Percentiles rank a stretch among this genome's conserved stretches.
These are phyloP conservation scores for Caenorhabditis latens DNA, from an alignment of 1,140 invertebrate species.

Conservation along the genomic window DNA sequence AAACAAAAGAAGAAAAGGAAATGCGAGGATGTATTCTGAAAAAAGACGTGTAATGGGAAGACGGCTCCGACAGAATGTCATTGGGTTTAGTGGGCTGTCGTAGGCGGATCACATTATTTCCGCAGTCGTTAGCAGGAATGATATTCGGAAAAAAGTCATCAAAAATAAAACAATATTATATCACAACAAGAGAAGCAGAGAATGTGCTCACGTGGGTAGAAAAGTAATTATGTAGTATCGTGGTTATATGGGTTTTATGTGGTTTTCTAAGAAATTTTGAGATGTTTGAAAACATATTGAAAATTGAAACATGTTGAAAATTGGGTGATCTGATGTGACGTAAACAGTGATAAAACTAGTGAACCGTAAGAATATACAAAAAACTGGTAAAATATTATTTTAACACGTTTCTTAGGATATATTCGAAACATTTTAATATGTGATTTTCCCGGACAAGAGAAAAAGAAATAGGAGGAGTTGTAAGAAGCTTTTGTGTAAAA, in stretches of 20 bases:
- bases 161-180: background rate
- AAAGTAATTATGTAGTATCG: background rate
- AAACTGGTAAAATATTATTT: too few relatives aligned
- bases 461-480: too few relatives aligned
- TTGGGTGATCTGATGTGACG: too few relatives aligned
- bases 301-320: background rate
- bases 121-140: background rate
- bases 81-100: background rate
- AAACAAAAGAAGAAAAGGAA: background rate
- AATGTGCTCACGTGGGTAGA: background rate
- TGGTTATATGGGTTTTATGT: background rate
- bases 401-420: too few relatives aligned
- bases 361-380: too few relatives aligned
- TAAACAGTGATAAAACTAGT: too few relatives aligned
- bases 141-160: slow-evolving; percentile 36
- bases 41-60: background rate
- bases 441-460: too few relatives aligned
- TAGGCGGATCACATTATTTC: slow-evolving; percentile 37
- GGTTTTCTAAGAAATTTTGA: background rate
- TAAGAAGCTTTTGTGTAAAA: too few relatives aligned
- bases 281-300: background rate
- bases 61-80: background rate
- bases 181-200: slow-evolving; percentile 20
- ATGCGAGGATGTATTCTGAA: background rate
- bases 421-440: too few relatives aligned